phyloP scores from a whole-genome alignment of 2,888 invertebrate species.

The Erebia aethiops region DNA sequence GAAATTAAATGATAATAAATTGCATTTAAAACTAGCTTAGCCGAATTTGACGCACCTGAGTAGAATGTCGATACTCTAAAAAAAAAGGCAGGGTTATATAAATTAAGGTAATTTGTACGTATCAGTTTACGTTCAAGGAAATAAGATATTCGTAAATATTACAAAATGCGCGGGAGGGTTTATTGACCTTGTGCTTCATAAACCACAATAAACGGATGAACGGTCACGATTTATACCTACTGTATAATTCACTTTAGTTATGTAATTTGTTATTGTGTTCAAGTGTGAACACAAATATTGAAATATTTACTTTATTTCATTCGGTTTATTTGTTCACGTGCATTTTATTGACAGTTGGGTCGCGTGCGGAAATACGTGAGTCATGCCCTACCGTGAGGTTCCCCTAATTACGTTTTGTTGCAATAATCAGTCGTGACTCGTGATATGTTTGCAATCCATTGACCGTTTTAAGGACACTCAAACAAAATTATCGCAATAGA shows the following conservation, averaged over 20 bases:
- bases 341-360: constrained; percentile 54
- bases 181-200: constrained; percentile 10
- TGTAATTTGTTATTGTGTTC: constrained; percentile 15
- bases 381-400: constrained; percentile 53
- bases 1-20: neutral
- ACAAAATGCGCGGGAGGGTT: neutral
- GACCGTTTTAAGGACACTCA: constrained; percentile 8
- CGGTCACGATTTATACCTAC: constrained; percentile 16
- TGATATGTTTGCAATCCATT: constrained; percentile 29
- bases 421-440: constrained; percentile 5
- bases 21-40: too few species aligned
- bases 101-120: too few species aligned
- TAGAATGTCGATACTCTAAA: too few species aligned
- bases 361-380: constrained; percentile 61
- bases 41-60: too few species aligned
- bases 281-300: constrained; percentile 12
- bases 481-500: neutral
- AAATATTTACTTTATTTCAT: constrained; percentile 21
- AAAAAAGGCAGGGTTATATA: too few species aligned
- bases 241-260: neutral
- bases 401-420: constrained; percentile 35
- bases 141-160: neutral
- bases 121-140: too few species aligned
- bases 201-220: constrained; percentile 12
- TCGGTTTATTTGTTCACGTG: constrained; percentile 42